Evolutionary conservation across 2,888 invertebrate species (phyloP).

Genomic region (Phortica okadai): DNA sequence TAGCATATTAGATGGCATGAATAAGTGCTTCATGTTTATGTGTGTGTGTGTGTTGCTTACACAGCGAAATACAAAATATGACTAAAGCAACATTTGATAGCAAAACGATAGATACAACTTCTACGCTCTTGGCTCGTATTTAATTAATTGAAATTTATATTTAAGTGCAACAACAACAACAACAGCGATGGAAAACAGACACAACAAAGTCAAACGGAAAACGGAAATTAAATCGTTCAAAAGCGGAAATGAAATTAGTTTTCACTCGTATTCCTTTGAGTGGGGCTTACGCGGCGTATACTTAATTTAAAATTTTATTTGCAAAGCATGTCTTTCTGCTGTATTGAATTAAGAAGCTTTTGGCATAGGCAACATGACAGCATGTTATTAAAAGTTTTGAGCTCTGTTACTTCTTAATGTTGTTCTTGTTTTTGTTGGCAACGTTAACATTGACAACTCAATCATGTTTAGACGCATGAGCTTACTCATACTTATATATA

Average conservation of each 20-base stretch:
- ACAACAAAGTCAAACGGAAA: background rate
- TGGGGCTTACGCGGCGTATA: constrained; percentile 39
- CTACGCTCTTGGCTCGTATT: constrained; percentile 36
- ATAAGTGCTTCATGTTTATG: background rate
- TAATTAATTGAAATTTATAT: constrained; percentile 69
- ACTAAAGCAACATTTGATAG: no score
- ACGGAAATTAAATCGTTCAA: constrained; percentile 64
- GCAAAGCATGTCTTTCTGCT: no score
- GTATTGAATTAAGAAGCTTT: no score
- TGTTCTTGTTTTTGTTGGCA: background rate
- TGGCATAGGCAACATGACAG: no score
- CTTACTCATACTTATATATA: background rate
- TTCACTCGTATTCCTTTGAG: background rate
- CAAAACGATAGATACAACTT: no score
- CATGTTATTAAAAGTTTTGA: no score
- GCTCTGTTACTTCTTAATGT: no score
- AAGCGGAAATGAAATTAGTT: constrained; percentile 65
- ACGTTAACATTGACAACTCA: constrained; percentile 39
- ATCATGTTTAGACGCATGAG: constrained; percentile 33
- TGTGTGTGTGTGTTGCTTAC: no score
- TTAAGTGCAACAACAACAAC: background rate
- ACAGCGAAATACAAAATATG: no score
- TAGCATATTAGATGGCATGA: constrained; percentile 59
- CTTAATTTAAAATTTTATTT: background rate
- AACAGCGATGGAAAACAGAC: no score